These are phyloP conservation scores for Peromyscus aztecus DNA, from an alignment of 2,797 vertebrate species.

Conservation along the genomic window DNA sequence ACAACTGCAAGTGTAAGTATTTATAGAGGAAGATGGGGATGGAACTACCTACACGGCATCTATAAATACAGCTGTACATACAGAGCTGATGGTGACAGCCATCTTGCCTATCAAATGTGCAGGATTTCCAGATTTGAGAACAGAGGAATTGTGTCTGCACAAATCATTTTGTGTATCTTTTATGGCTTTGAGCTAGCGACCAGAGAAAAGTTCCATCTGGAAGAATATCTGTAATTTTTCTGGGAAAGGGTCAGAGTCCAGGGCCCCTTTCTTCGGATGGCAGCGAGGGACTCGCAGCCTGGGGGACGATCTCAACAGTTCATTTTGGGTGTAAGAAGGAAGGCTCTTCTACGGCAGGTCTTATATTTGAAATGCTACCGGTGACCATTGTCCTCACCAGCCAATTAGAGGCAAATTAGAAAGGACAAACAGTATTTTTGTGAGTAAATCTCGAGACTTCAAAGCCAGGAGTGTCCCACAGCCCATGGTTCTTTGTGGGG, in stretches of 20 bases:
- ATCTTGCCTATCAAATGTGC: slow-evolving; percentile 17
- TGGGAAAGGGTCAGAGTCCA: not conserved
- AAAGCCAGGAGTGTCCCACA: not conserved
- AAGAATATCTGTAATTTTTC: not conserved
- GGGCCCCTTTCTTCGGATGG: too few species aligned
- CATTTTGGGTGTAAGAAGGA: not conserved
- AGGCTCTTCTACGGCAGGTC: not conserved
- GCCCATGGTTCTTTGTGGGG: not conserved
- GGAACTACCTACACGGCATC: slow-evolving; percentile 66
- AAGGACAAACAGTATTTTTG: not conserved
- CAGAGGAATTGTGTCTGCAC: not conserved
- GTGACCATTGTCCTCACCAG: not conserved
- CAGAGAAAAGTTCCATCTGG: not conserved
- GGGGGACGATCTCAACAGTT: not conserved
- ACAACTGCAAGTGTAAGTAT: slow-evolving; percentile 71
- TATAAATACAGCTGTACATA: slow-evolving; percentile 68
- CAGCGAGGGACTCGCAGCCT: not conserved
- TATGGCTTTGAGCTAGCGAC: not conserved
- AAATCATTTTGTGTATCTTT: not conserved
- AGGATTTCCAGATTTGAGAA: not conserved
- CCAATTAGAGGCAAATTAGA: not conserved
- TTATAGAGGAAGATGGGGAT: slow-evolving; percentile 66
- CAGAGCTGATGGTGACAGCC: not conserved
- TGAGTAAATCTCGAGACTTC: not conserved
- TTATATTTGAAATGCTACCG: not conserved